Evolutionary conservation across 2,888 invertebrate genomes (phyloP).

Genomic region (Euclidia mi): DNA sequence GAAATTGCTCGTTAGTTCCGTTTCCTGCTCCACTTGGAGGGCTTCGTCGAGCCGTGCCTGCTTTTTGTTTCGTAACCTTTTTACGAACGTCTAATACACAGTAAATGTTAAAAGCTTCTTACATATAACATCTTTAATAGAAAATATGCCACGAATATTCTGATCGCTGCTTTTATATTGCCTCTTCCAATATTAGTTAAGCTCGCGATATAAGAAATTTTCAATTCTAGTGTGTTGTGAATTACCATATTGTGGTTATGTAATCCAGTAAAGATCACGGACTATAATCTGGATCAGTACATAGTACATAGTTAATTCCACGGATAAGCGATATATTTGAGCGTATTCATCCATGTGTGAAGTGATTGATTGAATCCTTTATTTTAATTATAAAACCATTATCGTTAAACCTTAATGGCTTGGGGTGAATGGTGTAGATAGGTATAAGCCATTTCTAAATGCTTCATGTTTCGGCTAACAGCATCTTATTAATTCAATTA

Average conservation of each 20-base stretch:
- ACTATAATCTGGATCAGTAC: too few relatives aligned
- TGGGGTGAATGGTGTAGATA: conserved; percentile 14
- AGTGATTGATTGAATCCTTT: too few relatives aligned
- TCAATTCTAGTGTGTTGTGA: conserved; percentile 15
- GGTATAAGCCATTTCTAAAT: background rate
- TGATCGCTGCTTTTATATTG: conserved; percentile 19
- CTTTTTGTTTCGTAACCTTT: too few relatives aligned
- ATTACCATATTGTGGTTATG: background rate
- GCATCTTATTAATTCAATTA: conserved; percentile 11
- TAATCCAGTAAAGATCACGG: too few relatives aligned
- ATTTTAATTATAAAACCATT: conserved; percentile 9
- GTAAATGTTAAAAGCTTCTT: conserved; percentile 19
- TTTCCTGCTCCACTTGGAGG: too few relatives aligned
- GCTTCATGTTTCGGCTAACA: background rate
- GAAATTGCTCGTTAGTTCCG: too few relatives aligned
- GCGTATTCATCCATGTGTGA: too few relatives aligned
- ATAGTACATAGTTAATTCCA: too few relatives aligned
- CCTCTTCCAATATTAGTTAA: conserved; percentile 21
- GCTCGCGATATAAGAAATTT: conserved; percentile 30
- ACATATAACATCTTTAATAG: conserved; percentile 16
- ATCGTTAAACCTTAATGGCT: conserved; percentile 5
- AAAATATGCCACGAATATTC: conserved; percentile 22
- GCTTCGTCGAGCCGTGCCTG: too few relatives aligned
- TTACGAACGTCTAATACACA: too few relatives aligned
- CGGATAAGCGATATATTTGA: too few relatives aligned